phyloP scores from a whole-genome alignment of 1,140 invertebrate species.

The Spodoptera frugiperda region DNA sequence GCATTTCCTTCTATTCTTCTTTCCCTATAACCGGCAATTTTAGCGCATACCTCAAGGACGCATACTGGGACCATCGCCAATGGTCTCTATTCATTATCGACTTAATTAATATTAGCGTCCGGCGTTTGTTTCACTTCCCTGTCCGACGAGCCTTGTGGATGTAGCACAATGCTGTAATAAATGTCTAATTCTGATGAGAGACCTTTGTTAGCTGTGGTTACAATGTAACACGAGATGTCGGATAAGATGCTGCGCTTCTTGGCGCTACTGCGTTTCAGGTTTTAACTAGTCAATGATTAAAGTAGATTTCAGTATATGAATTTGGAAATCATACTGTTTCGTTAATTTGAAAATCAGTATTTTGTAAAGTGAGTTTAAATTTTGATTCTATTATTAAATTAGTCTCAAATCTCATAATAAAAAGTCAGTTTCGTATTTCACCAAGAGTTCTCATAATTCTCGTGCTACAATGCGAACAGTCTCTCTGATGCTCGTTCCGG shows the following conservation, averaged over 20 bases:
- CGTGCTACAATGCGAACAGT: constrained; percentile 64
- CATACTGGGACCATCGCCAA: constrained; percentile 33
- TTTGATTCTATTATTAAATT: too few species aligned
- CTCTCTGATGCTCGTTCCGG: constrained; percentile 67
- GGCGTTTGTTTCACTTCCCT: constrained; percentile 80
- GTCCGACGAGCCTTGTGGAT: constrained; percentile 67
- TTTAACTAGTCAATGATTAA: too few species aligned
- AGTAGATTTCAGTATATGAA: too few species aligned
- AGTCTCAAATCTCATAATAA: not conserved
- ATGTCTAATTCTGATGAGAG: constrained; percentile 75
- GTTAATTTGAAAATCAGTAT: too few species aligned
- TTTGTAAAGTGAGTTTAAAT: too few species aligned
- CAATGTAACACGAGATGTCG: constrained; percentile 49
- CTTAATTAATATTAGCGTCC: constrained; percentile 74
- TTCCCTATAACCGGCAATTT: not conserved
- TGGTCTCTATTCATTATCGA: constrained; percentile 62
- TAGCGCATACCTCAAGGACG: constrained; percentile 17
- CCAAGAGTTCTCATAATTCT: not conserved
- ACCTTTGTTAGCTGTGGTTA: constrained; percentile 56
- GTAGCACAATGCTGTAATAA: constrained; percentile 77
- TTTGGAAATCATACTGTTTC: too few species aligned
- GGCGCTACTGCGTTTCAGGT: too few species aligned
- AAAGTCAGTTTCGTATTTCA: not conserved
- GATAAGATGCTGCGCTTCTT: not conserved
- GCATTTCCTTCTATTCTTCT: constrained; percentile 22